A percentile compares a stretch with the other conserved stretches of the same genome.
phyloP scores from a whole-genome alignment of 2,797 vertebrate species.

The Gymnothorax javanicus region DNA sequence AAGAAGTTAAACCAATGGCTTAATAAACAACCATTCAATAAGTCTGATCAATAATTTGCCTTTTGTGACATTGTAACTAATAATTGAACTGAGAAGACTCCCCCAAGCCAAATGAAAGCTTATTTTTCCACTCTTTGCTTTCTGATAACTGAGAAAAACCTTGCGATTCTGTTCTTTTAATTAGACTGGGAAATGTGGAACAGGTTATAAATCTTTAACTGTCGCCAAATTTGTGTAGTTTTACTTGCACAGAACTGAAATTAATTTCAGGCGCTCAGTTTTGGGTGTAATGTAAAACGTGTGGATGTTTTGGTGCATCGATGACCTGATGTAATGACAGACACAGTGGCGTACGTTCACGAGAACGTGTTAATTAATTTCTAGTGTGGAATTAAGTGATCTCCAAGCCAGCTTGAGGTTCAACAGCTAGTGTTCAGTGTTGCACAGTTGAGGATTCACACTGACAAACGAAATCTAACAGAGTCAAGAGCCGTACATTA shows the following conservation, averaged over 20 bases:
- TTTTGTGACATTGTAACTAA: background rate
- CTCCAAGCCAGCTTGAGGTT: background rate
- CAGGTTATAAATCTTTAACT: background rate
- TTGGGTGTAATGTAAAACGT: background rate
- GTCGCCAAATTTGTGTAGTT: background rate
- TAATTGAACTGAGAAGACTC: background rate
- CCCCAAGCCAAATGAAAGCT: background rate
- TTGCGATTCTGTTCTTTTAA: background rate
- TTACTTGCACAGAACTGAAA: background rate
- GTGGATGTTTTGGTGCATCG: background rate
- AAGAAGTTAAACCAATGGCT: background rate
- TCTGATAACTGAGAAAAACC: background rate
- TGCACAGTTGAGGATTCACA: background rate
- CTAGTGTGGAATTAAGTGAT: background rate
- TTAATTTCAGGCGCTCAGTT: background rate
- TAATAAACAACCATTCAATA: slow-evolving; percentile 1
- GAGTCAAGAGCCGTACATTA: background rate
- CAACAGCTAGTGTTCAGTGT: background rate
- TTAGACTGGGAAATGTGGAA: background rate
- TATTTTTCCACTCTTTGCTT: background rate
- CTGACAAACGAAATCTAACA: background rate
- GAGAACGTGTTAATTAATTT: background rate
- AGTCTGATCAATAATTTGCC: background rate
- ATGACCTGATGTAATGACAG: background rate
- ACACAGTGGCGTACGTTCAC: background rate